Evolutionary conservation across 2,113 vertebrate species (phyloP).

Genomic region (Notechis scutatus): DNA sequence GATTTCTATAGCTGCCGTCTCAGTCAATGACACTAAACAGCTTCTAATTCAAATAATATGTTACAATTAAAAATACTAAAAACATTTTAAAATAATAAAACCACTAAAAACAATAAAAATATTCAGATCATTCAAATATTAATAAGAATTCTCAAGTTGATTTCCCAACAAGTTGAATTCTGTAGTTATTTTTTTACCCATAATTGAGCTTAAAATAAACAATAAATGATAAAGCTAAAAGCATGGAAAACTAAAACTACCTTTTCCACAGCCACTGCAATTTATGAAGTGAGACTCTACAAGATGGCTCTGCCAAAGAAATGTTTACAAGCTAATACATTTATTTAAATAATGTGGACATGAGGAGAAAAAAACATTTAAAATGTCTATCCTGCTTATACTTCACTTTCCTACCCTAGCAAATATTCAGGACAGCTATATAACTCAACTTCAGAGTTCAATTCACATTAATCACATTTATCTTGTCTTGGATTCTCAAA

Average conservation of each 20-base stretch:
- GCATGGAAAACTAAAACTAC: not conserved
- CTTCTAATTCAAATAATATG: not conserved
- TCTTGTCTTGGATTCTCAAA: not conserved
- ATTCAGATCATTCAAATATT: not conserved
- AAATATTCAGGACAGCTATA: not conserved
- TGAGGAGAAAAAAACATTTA: not conserved
- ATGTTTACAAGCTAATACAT: not conserved
- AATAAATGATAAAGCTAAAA: not conserved
- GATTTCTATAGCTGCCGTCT: not conserved
- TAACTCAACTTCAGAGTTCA: not conserved
- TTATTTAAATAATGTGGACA: not conserved
- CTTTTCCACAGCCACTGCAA: not conserved
- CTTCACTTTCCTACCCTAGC: not conserved
- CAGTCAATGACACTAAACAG: not conserved
- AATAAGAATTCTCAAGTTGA: not conserved
- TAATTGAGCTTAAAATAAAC: not conserved
- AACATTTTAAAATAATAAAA: not conserved
- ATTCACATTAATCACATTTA: not conserved
- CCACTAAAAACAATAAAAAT: not conserved
- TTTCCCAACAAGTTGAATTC: not conserved
- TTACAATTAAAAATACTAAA: not conserved
- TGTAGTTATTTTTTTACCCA: not conserved
- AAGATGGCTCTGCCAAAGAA: not conserved
- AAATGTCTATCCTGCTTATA: not conserved
- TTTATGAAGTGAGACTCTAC: not conserved